These are phyloP conservation scores for Artibeus jamaicensis DNA, from an alignment of 2,797 vertebrate genomes.

Conservation along the genomic window DNA sequence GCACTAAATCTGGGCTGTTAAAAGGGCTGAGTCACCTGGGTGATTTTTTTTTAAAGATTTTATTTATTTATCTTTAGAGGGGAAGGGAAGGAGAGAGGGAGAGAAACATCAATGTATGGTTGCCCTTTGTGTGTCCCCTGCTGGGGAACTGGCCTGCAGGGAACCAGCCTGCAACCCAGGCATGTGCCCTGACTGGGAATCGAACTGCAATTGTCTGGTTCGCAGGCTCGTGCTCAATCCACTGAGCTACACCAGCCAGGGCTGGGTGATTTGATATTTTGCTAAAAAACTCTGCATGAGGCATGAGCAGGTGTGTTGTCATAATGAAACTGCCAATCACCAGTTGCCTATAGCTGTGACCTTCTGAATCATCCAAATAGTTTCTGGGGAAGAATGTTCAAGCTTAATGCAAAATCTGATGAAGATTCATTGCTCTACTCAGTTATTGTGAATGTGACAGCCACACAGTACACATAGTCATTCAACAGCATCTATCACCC, in stretches of 20 bases:
- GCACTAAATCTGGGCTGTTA: not conserved
- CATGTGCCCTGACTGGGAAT: no score
- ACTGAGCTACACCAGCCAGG: no score
- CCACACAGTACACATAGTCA: not conserved
- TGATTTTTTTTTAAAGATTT: no score
- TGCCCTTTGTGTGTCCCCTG: no score
- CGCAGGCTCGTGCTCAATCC: no score
- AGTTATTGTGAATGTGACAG: not conserved
- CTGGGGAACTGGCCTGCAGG: no score
- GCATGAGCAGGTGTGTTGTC: not conserved
- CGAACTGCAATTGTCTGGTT: no score
- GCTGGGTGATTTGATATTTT: not conserved
- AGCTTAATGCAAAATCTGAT: not conserved
- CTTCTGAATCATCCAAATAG: not conserved
- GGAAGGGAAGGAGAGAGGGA: no score
- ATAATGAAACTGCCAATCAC: not conserved
- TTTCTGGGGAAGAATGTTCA: not conserved
- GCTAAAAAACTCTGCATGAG: not conserved
- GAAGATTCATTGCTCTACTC: not conserved
- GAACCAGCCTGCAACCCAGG: no score
- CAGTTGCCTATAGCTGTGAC: not conserved
- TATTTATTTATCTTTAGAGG: no score
- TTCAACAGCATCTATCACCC: not conserved
- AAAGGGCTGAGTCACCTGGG: not conserved
- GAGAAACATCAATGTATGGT: no score